These are phyloP conservation scores for Lytechinus pictus DNA, from an alignment of 35 echinoderm and acorn worm genomes.

Conservation along the genomic window DNA sequence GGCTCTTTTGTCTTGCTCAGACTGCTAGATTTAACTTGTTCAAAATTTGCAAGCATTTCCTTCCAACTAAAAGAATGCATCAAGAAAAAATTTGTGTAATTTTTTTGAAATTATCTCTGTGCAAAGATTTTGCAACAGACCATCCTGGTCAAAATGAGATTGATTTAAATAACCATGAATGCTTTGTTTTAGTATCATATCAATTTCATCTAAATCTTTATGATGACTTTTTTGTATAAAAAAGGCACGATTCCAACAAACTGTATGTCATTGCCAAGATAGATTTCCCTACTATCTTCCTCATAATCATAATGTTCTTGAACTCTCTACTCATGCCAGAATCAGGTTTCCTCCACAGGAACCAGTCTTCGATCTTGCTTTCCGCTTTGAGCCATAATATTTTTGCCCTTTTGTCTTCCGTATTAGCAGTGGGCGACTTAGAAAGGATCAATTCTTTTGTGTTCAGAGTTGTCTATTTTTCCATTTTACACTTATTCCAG, in stretches of 20 bases:
- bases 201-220: background rate
- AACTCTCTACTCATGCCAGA: background rate
- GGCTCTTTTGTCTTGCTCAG: too few relatives aligned
- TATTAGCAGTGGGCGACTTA: background rate
- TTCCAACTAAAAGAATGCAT: too few relatives aligned
- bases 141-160: too few relatives aligned
- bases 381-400: background rate
- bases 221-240: background rate
- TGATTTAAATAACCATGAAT: too few relatives aligned
- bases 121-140: too few relatives aligned
- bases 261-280: background rate
- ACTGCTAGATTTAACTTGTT: too few relatives aligned
- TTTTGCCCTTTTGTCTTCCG: background rate
- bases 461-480: background rate
- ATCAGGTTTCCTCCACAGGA: conserved; percentile 10
- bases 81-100: too few relatives aligned
- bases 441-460: background rate
- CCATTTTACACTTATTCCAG: background rate
- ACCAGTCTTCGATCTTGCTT: conserved; percentile 1
- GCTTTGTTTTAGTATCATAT: too few relatives aligned
- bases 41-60: too few relatives aligned
- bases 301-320: background rate
- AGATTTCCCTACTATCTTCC: too few relatives aligned
- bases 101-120: too few relatives aligned
- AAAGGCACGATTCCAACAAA: background rate